A percentile compares a stretch with the other conserved stretches of the same genome.
These are phyloP conservation scores for Pyrrhura leucotis DNA, from an alignment of 2,797 vertebrate genomes.

Conservation along the genomic window DNA sequence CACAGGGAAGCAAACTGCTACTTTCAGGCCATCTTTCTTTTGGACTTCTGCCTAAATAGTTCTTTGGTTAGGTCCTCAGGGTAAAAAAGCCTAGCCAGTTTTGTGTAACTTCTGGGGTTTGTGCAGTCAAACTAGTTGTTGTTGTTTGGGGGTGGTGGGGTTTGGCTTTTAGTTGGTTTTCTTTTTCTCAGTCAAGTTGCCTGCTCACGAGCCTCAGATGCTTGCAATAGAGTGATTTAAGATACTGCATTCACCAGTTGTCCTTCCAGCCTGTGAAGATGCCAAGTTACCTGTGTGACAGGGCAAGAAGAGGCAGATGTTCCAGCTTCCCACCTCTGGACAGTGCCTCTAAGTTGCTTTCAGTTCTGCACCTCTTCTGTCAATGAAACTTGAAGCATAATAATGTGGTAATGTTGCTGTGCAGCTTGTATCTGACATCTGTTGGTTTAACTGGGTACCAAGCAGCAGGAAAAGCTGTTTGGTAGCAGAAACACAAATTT, in stretches of 20 bases:
- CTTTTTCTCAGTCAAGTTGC: background rate
- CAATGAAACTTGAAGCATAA: background rate
- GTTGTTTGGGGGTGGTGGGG: background rate
- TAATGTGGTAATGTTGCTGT: background rate
- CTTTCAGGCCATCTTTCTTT: background rate
- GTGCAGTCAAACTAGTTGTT: background rate
- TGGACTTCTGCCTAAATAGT: background rate
- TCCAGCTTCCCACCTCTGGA: background rate
- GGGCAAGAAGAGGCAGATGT: background rate
- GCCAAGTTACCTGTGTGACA: background rate
- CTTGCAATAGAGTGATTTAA: background rate
- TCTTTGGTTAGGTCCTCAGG: background rate
- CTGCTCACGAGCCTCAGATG: background rate
- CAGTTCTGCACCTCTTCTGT: background rate
- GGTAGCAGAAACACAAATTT: background rate
- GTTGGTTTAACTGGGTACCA: background rate
- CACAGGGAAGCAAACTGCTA: background rate
- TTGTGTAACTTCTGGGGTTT: background rate
- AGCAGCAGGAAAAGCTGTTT: background rate
- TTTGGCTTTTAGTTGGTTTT: background rate
- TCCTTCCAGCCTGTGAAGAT: background rate
- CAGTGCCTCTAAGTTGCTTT: background rate
- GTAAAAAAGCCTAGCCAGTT: background rate
- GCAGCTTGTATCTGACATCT: background rate
- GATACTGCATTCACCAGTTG: background rate